phyloP scores from a whole-genome alignment of 2,797 vertebrate species.

The Pelobates cultripes region DNA sequence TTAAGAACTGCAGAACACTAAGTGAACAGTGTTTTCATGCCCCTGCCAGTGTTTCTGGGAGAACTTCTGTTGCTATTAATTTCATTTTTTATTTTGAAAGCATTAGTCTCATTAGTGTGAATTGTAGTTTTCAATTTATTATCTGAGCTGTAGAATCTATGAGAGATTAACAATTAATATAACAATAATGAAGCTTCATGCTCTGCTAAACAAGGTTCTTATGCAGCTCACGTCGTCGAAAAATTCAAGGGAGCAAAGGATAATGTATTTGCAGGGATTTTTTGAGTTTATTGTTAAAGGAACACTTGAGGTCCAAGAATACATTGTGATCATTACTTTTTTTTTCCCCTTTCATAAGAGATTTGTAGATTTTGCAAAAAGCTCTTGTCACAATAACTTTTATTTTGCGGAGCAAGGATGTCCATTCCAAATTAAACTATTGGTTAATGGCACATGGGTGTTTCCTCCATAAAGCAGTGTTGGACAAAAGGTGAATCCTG shows the following conservation, averaged over 20 bases:
- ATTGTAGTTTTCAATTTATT: constrained; percentile 33
- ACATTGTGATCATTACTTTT: too few species aligned
- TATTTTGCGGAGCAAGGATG: too few species aligned
- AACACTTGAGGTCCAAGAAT: too few species aligned
- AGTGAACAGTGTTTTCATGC: constrained; percentile 37
- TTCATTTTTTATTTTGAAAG: constrained; percentile 26
- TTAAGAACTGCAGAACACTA: constrained; percentile 17
- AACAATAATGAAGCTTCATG: constrained; percentile 49
- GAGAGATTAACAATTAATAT: constrained; percentile 47
- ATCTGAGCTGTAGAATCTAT: constrained; percentile 25
- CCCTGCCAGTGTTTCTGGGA: constrained; percentile 16
- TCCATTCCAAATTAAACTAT: too few species aligned
- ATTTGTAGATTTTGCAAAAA: too few species aligned
- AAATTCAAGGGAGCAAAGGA: not conserved
- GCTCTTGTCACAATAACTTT: too few species aligned
- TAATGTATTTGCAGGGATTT: constrained; percentile 9
- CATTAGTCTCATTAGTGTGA: constrained; percentile 38
- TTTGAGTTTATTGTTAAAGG: too few species aligned
- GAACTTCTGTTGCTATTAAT: constrained; percentile 35
- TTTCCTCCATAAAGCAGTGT: too few species aligned
- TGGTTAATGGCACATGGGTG: too few species aligned
- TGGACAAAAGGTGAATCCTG: too few species aligned
- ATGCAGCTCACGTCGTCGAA: constrained; percentile 2
- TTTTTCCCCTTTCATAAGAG: too few species aligned
- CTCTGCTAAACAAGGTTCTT: constrained; percentile 37